Evolutionary conservation across 1,140 invertebrate species (phyloP).

Genomic region (Ectropis grisescens): DNA sequence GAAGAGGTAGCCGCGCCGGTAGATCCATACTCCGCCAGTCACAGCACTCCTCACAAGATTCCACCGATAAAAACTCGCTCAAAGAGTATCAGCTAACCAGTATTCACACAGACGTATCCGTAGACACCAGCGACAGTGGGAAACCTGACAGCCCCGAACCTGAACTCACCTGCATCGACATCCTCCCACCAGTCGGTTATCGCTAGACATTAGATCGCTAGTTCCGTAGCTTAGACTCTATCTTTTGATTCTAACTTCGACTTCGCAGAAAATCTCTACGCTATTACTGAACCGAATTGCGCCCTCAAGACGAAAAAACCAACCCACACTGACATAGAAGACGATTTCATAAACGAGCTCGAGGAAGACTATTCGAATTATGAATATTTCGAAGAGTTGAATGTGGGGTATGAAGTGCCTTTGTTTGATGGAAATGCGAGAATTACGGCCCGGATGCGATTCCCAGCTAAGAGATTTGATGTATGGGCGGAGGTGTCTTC

Average conservation of each 20-base stretch:
- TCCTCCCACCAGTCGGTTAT: slow-evolving; percentile 54
- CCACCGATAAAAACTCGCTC: slow-evolving; percentile 22
- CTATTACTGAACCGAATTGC: slow-evolving; percentile 22
- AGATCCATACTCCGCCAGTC: slow-evolving; percentile 10
- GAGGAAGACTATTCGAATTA: slow-evolving; percentile 6
- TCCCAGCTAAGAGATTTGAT: slow-evolving; percentile 55
- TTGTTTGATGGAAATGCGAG: slow-evolving; percentile 47
- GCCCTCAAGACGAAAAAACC: slow-evolving; percentile 11
- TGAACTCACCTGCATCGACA: slow-evolving; percentile 42
- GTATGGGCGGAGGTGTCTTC: slow-evolving; percentile 59
- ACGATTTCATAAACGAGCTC: slow-evolving; percentile 19
- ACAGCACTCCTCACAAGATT: slow-evolving; percentile 8
- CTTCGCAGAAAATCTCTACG: slow-evolving; percentile 44
- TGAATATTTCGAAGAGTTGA: slow-evolving; percentile 40
- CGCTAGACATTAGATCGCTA: slow-evolving; percentile 40
- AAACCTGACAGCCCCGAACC: slow-evolving; percentile 56
- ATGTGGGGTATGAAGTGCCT: slow-evolving; percentile 39
- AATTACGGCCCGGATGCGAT: slow-evolving; percentile 37
- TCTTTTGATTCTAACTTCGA: slow-evolving; percentile 9
- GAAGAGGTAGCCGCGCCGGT: slow-evolving; percentile 54
- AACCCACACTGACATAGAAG: slow-evolving; percentile 31
- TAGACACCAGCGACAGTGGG: slow-evolving; percentile 57
- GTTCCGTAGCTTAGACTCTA: slow-evolving; percentile 12
- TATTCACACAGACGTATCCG: slow-evolving; percentile 40
- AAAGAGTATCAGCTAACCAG: no score